Evolutionary conservation across 2,797 vertebrate genomes (phyloP), one percentile per base, ranked within the genome.

Genomic region (Acanthurus tractus): DNA sequence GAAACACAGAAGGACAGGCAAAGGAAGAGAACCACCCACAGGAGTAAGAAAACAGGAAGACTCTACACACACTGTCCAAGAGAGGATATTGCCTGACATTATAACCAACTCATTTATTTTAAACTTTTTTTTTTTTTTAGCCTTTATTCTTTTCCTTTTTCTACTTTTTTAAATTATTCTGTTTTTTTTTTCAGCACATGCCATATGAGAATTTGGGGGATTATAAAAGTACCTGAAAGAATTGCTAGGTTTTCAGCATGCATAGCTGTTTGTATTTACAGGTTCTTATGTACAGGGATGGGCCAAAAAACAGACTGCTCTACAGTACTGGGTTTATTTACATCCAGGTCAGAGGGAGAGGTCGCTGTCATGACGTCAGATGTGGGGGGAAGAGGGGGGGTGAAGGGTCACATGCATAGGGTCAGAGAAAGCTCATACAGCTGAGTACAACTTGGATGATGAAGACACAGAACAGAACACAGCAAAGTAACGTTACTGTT

Each of bases 181-280:
- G 67, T 81, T 90, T 94, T 78, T 82, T 84, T 29, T 29, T 29
- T 29, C 25, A 29, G 25, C 25, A 29, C 25, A 29, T 29, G 25
- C 25, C 25, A 29, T 29, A 29, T 29, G 25, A 29, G 25, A 29
- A 29, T 89, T 95, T 91, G 88, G 74, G 91, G 91, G 95, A 96
- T 98, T 98, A 98, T 97, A 99, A 98, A 99, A 98, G 97, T 97
- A 97, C 97, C 97, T 98, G 97, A 98, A 98, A 95, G 94, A 95
- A 98, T 96, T 94, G 95, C 96, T 96, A 97, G 95, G 95, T 95
- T 95, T 94, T 96, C 95, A 96, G 93, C 98, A 98, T 99, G 98
- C 98, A 97, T 96, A 96, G 96, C 92, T 94, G 94, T 95, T 93
- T 74, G 87, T 98, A 97, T 97, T 96, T 97, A 98, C 97, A 98